Conservation (phyloP, 37 sponge, comb jelly and placozoan species). For the Theonella swinhoei region DNA sequence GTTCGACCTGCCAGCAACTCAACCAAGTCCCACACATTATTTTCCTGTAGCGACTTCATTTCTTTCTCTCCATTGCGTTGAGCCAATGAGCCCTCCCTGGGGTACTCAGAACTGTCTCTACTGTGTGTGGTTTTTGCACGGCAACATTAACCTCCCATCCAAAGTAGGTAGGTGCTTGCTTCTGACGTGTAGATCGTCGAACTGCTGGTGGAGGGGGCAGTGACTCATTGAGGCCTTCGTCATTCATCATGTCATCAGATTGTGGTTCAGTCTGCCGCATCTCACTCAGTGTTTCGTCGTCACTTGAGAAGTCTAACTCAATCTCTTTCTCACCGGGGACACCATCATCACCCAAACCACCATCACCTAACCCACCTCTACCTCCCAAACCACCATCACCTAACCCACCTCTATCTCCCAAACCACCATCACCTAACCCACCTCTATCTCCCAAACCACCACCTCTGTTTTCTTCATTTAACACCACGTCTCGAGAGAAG, state of each 20-base stretch:
- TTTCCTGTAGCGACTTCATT: constrained; percentile 57
- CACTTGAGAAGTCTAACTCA: not conserved
- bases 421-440: not conserved
- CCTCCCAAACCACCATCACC: no score
- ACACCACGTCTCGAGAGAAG: constrained; percentile 57
- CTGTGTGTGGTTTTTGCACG: constrained; percentile 10
- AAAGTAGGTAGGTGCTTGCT: not conserved
- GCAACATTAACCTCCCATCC: not conserved
- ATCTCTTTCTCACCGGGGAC: not conserved
- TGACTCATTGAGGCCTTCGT: constrained; percentile 1
- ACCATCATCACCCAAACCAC: not conserved
- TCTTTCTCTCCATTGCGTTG: constrained; percentile 63
- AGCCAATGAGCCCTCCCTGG: constrained; percentile 45
- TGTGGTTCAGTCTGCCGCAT: not conserved
- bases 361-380: not conserved
- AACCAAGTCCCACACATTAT: constrained; percentile 70
- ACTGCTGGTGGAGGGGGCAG: not conserved
- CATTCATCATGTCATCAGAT: not conserved
- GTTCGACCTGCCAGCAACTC: constrained; percentile 34
- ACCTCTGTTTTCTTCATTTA: constrained; percentile 33
- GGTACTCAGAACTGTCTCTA: constrained; percentile 20
- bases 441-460: no score
- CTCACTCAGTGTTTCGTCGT: not conserved
- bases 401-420: not conserved
- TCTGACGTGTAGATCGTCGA: constrained; percentile 5